These are phyloP conservation scores for Taxidea taxus DNA, from an alignment of 2,113 vertebrate genomes.

Conservation along the genomic window DNA sequence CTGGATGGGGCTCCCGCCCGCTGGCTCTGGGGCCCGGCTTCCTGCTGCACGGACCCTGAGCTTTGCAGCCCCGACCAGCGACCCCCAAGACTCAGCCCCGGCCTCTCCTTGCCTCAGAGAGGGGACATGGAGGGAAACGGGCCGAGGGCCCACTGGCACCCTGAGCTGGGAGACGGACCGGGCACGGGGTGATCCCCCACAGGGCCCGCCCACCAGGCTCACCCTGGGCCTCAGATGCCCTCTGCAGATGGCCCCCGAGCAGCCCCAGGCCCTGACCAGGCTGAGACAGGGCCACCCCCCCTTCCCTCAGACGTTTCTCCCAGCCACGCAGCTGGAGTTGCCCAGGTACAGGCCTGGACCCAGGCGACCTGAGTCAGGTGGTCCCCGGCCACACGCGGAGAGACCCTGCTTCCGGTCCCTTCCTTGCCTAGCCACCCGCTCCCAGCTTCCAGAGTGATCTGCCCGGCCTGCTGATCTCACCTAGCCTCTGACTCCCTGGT, in stretches of 20 bases:
- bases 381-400: neutral
- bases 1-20: neutral
- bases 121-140: neutral
- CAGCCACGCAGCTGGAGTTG: rapidly evolving
- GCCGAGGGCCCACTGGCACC: neutral
- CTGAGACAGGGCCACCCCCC: neutral
- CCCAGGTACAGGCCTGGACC: neutral
- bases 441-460: neutral
- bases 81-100: neutral
- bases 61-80: no score
- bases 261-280: neutral
- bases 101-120: neutral
- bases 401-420: neutral
- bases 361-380: neutral
- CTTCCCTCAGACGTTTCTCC: neutral
- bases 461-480: neutral
- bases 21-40: neutral
- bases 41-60: neutral
- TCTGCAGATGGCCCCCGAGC: neutral
- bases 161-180: rapidly evolving
- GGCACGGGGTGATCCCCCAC: no score
- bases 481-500: neutral
- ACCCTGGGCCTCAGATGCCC: neutral
- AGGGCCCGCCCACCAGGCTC: no score
- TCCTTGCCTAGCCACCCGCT: rapidly evolving